A percentile compares a stretch with the other conserved stretches of the same genome.
phyloP scores from a whole-genome alignment of 2,888 invertebrate genomes.

The Digitonthophagus gazella region DNA sequence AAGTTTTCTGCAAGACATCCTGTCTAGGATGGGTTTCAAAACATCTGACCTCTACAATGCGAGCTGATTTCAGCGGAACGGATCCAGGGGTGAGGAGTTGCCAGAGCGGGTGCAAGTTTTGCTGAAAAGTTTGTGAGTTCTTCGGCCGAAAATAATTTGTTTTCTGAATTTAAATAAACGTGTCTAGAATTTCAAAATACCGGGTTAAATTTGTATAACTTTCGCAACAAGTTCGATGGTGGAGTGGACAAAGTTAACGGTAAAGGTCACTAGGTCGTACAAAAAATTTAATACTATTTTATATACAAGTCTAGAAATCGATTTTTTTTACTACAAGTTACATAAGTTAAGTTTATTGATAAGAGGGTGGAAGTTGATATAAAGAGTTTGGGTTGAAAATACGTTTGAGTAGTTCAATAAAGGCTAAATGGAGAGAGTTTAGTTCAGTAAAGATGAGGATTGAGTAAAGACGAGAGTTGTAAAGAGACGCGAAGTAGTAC shows the following conservation, averaged over 20 bases:
- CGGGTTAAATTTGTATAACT: neutral
- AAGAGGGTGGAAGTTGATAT: no score
- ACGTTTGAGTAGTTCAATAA: no score
- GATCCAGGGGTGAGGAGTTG: neutral
- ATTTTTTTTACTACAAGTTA: no score
- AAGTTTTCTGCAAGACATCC: slow-evolving; percentile 7
- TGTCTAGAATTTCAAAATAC: neutral
- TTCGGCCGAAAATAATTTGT: slow-evolving; percentile 2
- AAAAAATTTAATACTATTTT: neutral
- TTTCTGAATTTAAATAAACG: slow-evolving; percentile 4
- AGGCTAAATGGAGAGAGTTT: no score
- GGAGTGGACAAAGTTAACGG: neutral
- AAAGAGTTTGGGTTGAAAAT: no score
- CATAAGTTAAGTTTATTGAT: no score
- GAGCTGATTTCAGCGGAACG: slow-evolving; percentile 8
- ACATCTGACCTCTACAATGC: slow-evolving; percentile 10
- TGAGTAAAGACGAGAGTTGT: no score
- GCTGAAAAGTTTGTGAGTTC: neutral
- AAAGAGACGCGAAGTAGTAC: no score
- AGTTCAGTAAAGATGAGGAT: no score
- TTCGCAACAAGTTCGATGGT: neutral
- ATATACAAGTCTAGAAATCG: no score
- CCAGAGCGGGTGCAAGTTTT: neutral
- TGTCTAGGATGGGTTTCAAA: slow-evolving; percentile 13
- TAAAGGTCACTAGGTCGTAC: neutral